Conservation (phyloP, 2,888 invertebrate species). For the Andrena dorsata region DNA sequence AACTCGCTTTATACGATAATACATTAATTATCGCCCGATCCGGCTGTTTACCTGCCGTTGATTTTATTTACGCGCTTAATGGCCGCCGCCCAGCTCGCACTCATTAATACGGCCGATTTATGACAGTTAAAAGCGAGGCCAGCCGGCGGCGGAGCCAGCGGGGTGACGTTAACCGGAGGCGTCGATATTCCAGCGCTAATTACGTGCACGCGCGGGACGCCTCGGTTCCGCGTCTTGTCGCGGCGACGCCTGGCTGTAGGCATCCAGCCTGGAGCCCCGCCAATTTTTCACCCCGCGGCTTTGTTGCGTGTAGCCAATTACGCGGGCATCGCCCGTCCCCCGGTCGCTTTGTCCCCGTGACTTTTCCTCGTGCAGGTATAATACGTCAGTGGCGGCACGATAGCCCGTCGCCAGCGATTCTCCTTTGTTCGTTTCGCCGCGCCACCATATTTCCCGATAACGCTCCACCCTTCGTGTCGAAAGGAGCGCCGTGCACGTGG, state of each 20-base stretch:
- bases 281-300: slow-evolving; percentile 58
- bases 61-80: slow-evolving; percentile 48
- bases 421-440: slow-evolving; percentile 14
- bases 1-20: slow-evolving; percentile 17
- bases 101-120: slow-evolving; percentile 34
- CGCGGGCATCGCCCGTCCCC: slow-evolving; percentile 34
- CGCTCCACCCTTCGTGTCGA: background rate
- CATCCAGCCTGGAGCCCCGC: slow-evolving; percentile 56
- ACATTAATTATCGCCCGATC: slow-evolving; percentile 32
- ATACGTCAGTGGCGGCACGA: slow-evolving; percentile 38
- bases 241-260: slow-evolving; percentile 30
- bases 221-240: slow-evolving; percentile 36
- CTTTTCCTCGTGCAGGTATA: slow-evolving; percentile 53
- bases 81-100: slow-evolving; percentile 1
- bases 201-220: slow-evolving; percentile 38
- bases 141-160: background rate
- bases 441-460: background rate
- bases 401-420: slow-evolving; percentile 10
- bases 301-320: slow-evolving; percentile 66
- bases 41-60: slow-evolving; percentile 27
- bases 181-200: slow-evolving; percentile 50
- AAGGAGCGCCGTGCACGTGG: background rate
- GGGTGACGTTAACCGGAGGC: slow-evolving; percentile 1
- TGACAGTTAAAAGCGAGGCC: slow-evolving; percentile 20
- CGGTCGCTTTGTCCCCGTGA: slow-evolving; percentile 26